phyloP scores from a whole-genome alignment of 2,113 vertebrate species.

The Tenrec ecaudatus region DNA sequence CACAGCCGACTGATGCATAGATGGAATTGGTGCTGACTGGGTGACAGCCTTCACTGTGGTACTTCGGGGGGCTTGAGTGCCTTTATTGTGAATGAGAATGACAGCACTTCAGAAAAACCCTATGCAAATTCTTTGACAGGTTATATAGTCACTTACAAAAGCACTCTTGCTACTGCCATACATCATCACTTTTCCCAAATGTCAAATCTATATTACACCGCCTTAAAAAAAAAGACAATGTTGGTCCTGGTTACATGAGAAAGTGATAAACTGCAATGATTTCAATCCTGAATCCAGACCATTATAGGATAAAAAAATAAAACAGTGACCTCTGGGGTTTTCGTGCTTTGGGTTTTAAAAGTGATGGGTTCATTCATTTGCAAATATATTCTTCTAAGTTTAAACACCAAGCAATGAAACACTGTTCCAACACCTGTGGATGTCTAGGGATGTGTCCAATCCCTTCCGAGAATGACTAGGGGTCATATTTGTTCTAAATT shows the following conservation, averaged over 20 bases:
- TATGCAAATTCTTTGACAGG: constrained; percentile 78
- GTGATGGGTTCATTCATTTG: not conserved
- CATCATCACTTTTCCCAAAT: constrained; percentile 65
- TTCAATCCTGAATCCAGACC: constrained; percentile 15
- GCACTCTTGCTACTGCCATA: constrained; percentile 81
- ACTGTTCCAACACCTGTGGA: not conserved
- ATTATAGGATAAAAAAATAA: not conserved
- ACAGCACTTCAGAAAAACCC: constrained; percentile 79
- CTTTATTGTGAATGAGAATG: constrained; percentile 76
- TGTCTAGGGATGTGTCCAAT: not conserved
- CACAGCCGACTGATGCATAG: constrained; percentile 29
- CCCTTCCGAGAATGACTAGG: not conserved
- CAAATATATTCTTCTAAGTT: constrained; percentile 20
- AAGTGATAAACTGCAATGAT: constrained; percentile 59
- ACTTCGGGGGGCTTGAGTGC: constrained; percentile 58
- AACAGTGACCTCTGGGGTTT: not conserved
- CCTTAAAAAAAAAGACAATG: constrained; percentile 42
- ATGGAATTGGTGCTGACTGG: constrained; percentile 67
- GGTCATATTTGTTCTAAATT: not conserved
- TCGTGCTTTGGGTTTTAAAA: not conserved
- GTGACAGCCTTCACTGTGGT: constrained; percentile 71
- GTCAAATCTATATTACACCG: constrained; percentile 36
- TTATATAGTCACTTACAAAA: constrained; percentile 80
- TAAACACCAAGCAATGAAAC: constrained; percentile 41
- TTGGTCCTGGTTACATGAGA: not conserved